phyloP scores from a whole-genome alignment of 2,888 invertebrate species.

The Hypomecis punctinalis region DNA sequence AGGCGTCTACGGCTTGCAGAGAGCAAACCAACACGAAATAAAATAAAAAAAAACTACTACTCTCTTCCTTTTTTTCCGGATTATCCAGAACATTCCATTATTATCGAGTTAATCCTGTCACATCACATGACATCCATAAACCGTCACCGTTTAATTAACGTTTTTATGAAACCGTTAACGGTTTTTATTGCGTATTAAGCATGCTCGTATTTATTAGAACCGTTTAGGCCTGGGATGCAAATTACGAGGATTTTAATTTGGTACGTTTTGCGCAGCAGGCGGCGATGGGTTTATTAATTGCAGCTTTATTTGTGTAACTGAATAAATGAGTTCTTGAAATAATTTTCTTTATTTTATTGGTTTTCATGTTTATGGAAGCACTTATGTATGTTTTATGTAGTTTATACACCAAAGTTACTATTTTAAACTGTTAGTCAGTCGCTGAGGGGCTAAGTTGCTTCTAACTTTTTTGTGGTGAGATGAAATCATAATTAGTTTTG shows the following conservation, averaged over 20 bases:
- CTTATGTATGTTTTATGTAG: too few species aligned
- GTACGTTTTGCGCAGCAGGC: constrained; percentile 9
- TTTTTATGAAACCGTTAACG: constrained; percentile 24
- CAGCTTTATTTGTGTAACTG: not conserved
- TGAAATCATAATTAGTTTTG: too few species aligned
- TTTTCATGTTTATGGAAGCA: too few species aligned
- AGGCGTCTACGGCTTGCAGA: too few species aligned
- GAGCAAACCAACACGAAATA: too few species aligned
- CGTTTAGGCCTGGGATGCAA: constrained; percentile 6
- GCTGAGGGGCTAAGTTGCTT: too few species aligned
- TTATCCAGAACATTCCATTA: not conserved
- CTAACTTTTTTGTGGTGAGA: too few species aligned
- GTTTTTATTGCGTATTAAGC: constrained; percentile 13
- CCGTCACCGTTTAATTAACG: constrained; percentile 20
- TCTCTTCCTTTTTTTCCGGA: not conserved
- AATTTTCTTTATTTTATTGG: too few species aligned
- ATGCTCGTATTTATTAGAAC: constrained; percentile 21
- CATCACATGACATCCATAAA: constrained; percentile 13
- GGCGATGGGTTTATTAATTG: not conserved
- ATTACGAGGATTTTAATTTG: constrained; percentile 21
- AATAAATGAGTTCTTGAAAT: not conserved
- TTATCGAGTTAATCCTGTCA: constrained; percentile 9
- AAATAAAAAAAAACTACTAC: too few species aligned
- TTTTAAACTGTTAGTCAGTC: too few species aligned
- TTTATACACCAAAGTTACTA: too few species aligned